phyloP scores from a whole-genome alignment of 2,888 invertebrate species.

The Caenorhabditis macrosperma region DNA sequence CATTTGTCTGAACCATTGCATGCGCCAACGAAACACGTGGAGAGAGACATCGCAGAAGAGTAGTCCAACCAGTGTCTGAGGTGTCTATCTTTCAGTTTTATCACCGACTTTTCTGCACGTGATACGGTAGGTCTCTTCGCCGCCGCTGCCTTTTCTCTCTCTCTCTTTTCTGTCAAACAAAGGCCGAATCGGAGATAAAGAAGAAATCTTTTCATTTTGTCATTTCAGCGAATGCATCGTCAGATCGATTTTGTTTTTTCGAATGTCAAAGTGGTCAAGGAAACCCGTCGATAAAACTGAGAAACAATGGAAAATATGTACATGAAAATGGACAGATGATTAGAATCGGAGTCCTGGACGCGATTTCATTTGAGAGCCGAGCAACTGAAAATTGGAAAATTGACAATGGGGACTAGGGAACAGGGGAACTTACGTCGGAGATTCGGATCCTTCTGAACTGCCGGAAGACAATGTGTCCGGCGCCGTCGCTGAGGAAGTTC shows the following conservation, averaged over 20 bases:
- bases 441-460: conserved; percentile 66
- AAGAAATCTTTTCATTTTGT: neutral
- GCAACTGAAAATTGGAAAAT: conserved; percentile 32
- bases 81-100: too few species aligned
- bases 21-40: too few species aligned
- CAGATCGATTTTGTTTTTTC: conserved; percentile 4
- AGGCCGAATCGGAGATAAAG: neutral
- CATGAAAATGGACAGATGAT: neutral
- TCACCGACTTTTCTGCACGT: too few species aligned
- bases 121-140: neutral
- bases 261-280: neutral
- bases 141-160: too few species aligned
- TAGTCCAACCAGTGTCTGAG: too few species aligned
- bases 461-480: conserved; percentile 64
- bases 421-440: conserved; percentile 58
- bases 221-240: neutral
- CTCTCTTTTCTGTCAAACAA: neutral
- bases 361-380: conserved; percentile 49
- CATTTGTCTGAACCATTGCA: too few species aligned
- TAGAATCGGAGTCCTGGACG: conserved; percentile 30
- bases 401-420: neutral
- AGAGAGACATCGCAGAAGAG: too few species aligned
- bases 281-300: conserved; percentile 10
- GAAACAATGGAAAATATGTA: neutral
- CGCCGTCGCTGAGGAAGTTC: conserved; percentile 66